phyloP scores from a whole-genome alignment of 2,888 invertebrate genomes.

The Atherix ibis region DNA sequence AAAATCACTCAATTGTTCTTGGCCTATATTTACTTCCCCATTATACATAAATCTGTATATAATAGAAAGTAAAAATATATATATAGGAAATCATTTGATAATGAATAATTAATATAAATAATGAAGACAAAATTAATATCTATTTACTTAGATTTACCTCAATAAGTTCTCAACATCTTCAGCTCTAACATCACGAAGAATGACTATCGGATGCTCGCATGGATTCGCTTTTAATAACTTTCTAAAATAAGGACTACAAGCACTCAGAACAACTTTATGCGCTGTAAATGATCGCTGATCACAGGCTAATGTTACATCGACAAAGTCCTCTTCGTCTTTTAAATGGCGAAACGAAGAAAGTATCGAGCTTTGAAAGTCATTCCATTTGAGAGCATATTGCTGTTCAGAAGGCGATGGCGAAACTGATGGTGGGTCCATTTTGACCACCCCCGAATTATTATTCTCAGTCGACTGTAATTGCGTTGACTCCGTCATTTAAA shows the following conservation, averaged over 20 bases:
- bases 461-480: constrained; percentile 33
- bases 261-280: constrained; percentile 80
- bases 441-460: constrained; percentile 32
- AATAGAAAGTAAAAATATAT: too few species aligned
- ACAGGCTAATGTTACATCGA: constrained; percentile 84
- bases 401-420: constrained; percentile 47
- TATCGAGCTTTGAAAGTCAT: constrained; percentile 85
- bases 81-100: too few species aligned
- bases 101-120: background rate
- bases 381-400: constrained; percentile 88
- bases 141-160: constrained; percentile 36
- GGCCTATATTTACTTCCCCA: constrained; percentile 78
- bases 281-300: constrained; percentile 79
- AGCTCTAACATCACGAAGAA: constrained; percentile 69
- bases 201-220: constrained; percentile 80
- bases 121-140: background rate
- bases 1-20: constrained; percentile 73
- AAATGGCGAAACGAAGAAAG: constrained; percentile 77
- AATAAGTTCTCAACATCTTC: constrained; percentile 75
- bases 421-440: constrained; percentile 36
- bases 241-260: constrained; percentile 85
- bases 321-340: constrained; percentile 81
- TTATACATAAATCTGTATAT: constrained; percentile 70
- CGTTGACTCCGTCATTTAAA: constrained; percentile 33
- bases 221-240: constrained; percentile 77